These are phyloP conservation scores for Leptinotarsa peninsularis DNA, from an alignment of 2,888 invertebrate genomes.

Conservation along the genomic window DNA sequence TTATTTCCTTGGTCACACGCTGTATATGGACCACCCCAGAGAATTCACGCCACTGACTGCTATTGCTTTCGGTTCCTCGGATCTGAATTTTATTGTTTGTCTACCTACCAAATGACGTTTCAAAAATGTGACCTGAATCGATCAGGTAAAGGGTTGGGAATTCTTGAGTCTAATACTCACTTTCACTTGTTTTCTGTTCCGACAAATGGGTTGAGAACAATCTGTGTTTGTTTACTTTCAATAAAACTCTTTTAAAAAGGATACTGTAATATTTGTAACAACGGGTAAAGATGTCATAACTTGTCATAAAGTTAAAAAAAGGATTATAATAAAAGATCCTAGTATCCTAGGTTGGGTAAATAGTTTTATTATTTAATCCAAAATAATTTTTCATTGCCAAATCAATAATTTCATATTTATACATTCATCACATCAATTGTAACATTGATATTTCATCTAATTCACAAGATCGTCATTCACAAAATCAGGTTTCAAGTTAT, in stretches of 20 bases:
- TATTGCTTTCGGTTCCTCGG: conserved; percentile 6
- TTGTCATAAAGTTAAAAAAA: background rate
- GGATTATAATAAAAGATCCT: no score
- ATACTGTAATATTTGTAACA: background rate
- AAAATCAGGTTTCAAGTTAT: no score
- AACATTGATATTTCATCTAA: no score
- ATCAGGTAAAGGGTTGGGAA: conserved; percentile 25
- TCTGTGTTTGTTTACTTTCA: background rate
- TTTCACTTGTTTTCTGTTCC: conserved; percentile 25
- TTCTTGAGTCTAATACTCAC: background rate
- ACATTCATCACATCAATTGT: no score
- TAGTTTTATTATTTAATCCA: no score
- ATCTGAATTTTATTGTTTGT: conserved; percentile 25
- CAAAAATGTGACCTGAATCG: conserved; percentile 23
- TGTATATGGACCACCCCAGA: background rate
- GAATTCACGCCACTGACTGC: conserved; percentile 2
- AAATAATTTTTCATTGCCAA: no score
- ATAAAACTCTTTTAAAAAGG: background rate
- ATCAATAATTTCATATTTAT: no score
- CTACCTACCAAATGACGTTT: conserved; percentile 13
- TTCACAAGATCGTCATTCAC: no score
- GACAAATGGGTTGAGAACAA: conserved; percentile 12
- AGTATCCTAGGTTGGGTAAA: no score
- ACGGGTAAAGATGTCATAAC: background rate
- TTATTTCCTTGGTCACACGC: no score